Conservation (phyloP, 1,140 invertebrate genomes). For the Lepidurus apus region DNA sequence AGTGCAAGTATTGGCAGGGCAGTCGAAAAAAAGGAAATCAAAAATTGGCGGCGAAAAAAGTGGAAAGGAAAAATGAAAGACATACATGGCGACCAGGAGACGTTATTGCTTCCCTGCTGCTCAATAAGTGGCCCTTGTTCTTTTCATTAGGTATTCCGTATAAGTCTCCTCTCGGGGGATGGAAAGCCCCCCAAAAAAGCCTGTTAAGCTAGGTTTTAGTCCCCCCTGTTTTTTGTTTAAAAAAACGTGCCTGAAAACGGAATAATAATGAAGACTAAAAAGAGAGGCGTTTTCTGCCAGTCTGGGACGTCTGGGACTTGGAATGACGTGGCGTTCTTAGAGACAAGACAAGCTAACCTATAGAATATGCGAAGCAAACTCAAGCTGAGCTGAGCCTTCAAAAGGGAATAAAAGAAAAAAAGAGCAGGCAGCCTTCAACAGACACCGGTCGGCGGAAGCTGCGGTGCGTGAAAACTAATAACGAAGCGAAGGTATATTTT, state of each 20-base stretch:
- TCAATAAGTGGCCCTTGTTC: constrained; percentile 3
- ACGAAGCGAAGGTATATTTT: background rate
- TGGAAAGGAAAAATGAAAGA: too few relatives aligned
- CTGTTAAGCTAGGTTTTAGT: background rate
- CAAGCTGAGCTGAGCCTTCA: background rate
- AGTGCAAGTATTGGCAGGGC: too few relatives aligned
- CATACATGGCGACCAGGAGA: background rate
- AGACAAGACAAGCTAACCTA: background rate
- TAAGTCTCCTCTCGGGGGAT: background rate
- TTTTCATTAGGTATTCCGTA: background rate
- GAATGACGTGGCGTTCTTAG: constrained; percentile 1
- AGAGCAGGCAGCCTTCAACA: background rate
- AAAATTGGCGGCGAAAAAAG: too few relatives aligned
- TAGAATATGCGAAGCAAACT: background rate
- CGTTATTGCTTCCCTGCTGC: background rate
- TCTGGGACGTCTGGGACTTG: background rate
- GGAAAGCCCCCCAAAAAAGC: background rate
- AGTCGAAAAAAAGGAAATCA: too few relatives aligned
- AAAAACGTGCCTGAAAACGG: background rate
- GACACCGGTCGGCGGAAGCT: constrained; percentile 26
- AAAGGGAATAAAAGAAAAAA: background rate
- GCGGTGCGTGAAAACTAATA: constrained; percentile 28
- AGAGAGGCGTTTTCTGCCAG: constrained; percentile 20
- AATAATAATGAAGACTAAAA: constrained; percentile 12
- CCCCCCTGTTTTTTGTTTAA: background rate